A percentile compares a stretch with the other conserved stretches of the same genome.
Conservation (phyloP, 2,113 vertebrate species). For the Macquaria ambigua region DNA sequence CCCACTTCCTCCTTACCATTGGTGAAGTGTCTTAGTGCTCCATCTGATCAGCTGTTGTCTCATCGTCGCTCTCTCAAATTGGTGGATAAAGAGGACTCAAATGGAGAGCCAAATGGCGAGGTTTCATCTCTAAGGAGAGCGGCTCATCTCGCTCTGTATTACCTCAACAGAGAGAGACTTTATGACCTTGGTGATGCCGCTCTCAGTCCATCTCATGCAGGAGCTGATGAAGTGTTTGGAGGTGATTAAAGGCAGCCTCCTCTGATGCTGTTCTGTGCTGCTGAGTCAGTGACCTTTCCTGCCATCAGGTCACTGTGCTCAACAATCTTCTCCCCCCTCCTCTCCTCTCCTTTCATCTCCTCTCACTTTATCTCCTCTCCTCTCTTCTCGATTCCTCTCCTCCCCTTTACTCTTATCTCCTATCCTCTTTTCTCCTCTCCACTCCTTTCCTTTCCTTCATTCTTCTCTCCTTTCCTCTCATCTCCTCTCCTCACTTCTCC, state of each 20-base stretch:
- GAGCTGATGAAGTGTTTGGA: slow-evolving; percentile 65
- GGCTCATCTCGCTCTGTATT: slow-evolving; percentile 6
- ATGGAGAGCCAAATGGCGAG: slow-evolving; percentile 21
- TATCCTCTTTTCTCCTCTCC: too few species aligned
- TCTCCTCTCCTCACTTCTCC: too few species aligned
- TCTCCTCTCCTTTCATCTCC: background rate
- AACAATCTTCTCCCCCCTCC: slow-evolving; percentile 1
- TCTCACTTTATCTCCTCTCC: background rate
- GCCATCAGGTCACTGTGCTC: slow-evolving; percentile 42
- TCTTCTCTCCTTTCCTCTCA: background rate
- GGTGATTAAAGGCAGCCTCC: slow-evolving; percentile 64
- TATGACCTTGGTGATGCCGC: slow-evolving; percentile 50
- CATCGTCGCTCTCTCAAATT: slow-evolving; percentile 47
- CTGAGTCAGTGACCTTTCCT: slow-evolving; percentile 77
- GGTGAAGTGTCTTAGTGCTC: slow-evolving; percentile 67
- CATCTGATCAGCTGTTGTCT: slow-evolving; percentile 75
- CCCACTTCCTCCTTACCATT: slow-evolving; percentile 57
- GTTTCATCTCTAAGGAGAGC: slow-evolving; percentile 29
- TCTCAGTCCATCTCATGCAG: slow-evolving; percentile 51
- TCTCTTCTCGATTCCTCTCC: background rate
- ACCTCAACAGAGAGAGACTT: slow-evolving; percentile 32
- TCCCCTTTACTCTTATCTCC: background rate
- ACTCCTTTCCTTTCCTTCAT: too few species aligned
- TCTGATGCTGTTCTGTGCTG: slow-evolving; percentile 59
- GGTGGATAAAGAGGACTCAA: slow-evolving; percentile 30